Conservation (phyloP, 2,888 invertebrate species). For the Corbicula japonica region DNA sequence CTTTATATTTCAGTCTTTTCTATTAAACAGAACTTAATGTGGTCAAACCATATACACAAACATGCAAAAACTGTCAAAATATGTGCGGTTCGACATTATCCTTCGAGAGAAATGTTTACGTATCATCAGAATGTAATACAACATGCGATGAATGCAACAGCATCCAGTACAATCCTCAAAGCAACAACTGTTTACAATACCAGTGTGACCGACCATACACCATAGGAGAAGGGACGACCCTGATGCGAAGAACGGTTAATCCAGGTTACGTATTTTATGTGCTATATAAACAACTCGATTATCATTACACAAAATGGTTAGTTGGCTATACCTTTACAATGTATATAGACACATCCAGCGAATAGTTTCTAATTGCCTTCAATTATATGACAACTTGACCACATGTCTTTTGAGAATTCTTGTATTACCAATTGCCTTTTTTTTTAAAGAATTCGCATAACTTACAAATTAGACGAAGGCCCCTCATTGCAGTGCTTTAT, state of each 20-base stretch:
- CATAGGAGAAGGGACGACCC: background rate
- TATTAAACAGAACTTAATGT: background rate
- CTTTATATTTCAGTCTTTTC: background rate
- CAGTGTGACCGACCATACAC: slow-evolving; percentile 7
- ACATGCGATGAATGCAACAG: slow-evolving; percentile 5
- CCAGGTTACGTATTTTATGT: no score
- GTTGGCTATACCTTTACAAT: no score
- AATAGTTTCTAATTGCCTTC: no score
- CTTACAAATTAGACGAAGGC: no score
- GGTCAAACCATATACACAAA: background rate
- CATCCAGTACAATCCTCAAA: background rate
- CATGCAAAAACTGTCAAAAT: slow-evolving; percentile 2
- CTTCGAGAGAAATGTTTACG: background rate
- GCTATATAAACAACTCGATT: no score
- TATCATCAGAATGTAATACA: background rate
- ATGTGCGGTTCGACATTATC: background rate
- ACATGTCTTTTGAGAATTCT: no score
- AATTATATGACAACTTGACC: no score
- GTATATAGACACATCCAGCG: no score
- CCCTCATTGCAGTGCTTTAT: no score
- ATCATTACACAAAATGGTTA: no score
- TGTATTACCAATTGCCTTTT: no score
- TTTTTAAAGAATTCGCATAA: no score
- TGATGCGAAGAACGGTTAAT: slow-evolving; percentile 13
- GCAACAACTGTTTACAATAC: background rate